Percentiles rank a stretch among this genome's conserved stretches.
phyloP scores from a whole-genome alignment of 1,140 invertebrate species.

The Scylla paramamosain region DNA sequence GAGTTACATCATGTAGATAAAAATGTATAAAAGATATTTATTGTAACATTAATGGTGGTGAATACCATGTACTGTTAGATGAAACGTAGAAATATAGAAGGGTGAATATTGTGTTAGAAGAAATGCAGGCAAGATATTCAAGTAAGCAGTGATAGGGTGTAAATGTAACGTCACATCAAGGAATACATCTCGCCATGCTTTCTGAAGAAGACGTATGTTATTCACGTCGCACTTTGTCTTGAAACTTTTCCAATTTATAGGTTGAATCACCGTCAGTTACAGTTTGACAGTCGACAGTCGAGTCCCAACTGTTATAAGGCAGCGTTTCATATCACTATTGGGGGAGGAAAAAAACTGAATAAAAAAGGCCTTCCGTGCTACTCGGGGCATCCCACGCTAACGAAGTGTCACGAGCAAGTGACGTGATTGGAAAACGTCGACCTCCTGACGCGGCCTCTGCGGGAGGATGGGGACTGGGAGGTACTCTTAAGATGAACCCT shows the following conservation, averaged over 20 bases:
- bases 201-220: not conserved
- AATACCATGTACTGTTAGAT: too few relatives aligned
- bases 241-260: too few relatives aligned
- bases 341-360: too few relatives aligned
- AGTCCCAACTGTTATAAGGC: not conserved
- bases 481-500: not conserved
- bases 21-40: too few relatives aligned
- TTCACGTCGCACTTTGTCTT: not conserved
- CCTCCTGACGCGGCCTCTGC: not conserved
- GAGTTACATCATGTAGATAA: too few relatives aligned
- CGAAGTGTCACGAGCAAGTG: slow-evolving; percentile 7
- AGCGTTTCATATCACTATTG: not conserved
- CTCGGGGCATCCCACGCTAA: not conserved
- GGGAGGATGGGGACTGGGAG: not conserved
- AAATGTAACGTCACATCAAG: not conserved
- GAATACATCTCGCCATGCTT: not conserved
- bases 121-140: too few relatives aligned
- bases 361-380: not conserved
- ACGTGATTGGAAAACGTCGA: not conserved
- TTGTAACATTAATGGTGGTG: too few relatives aligned
- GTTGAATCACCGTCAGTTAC: not conserved
- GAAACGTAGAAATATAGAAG: too few relatives aligned
- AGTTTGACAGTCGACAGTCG: not conserved
- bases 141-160: not conserved
- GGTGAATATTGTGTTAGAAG: too few relatives aligned